phyloP scores from a whole-genome alignment of 2,888 invertebrate species.

The Phaonia tiefii region DNA sequence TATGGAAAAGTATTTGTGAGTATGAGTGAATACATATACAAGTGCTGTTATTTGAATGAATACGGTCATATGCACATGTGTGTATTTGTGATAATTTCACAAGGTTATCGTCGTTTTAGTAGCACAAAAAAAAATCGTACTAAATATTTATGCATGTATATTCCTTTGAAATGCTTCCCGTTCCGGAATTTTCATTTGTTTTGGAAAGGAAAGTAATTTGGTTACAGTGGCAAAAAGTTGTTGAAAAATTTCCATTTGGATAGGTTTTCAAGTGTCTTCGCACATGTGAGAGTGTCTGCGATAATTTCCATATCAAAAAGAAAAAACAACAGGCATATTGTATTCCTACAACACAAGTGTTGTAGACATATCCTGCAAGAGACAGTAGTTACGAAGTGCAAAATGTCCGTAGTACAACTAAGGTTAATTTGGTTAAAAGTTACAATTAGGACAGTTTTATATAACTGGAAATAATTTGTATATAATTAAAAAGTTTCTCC shows the following conservation, averaged over 20 bases:
- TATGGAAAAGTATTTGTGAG: not conserved
- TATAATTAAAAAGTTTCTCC: no score
- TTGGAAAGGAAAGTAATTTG: slow-evolving; percentile 37
- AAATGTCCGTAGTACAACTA: no score
- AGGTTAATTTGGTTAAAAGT: no score
- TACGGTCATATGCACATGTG: no score
- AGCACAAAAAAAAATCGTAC: not conserved
- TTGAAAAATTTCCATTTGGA: slow-evolving; percentile 15
- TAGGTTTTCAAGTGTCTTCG: slow-evolving; percentile 15
- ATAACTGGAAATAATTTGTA: no score
- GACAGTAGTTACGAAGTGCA: no score
- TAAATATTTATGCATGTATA: slow-evolving; percentile 35
- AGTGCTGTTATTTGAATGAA: no score
- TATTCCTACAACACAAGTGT: no score
- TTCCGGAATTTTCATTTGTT: slow-evolving; percentile 40
- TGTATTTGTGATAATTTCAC: slow-evolving; percentile 36
- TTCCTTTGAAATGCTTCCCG: no score
- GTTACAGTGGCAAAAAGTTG: slow-evolving; percentile 20
- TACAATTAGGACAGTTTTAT: no score
- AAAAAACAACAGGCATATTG: no score
- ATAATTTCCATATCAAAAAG: not conserved
- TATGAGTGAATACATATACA: slow-evolving; percentile 1
- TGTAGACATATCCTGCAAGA: no score
- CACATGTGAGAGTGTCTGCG: not conserved
- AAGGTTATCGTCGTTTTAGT: slow-evolving; percentile 47